These are phyloP conservation scores for Eurosta solidaginis DNA, from an alignment of 1,140 invertebrate species.

Conservation along the genomic window DNA sequence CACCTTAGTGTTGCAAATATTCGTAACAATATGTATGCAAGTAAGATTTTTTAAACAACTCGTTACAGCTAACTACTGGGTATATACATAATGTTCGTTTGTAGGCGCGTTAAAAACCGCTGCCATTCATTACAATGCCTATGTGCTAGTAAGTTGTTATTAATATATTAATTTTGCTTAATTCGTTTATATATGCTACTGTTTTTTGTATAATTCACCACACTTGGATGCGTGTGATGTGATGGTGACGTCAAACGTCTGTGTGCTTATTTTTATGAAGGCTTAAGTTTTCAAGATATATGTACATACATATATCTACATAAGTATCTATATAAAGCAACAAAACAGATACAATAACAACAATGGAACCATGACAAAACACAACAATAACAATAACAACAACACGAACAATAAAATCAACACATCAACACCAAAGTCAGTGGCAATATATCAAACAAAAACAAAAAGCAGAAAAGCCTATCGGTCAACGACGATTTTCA, in stretches of 20 bases:
- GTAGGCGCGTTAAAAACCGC: not conserved
- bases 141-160: not conserved
- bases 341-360: too few relatives aligned
- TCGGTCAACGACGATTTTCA: slow-evolving; percentile 9
- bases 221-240: not conserved
- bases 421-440: not conserved
- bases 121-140: too few relatives aligned
- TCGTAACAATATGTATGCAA: too few relatives aligned
- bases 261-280: not conserved
- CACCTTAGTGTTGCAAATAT: too few relatives aligned
- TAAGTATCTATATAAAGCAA: too few relatives aligned
- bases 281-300: too few relatives aligned
- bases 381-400: too few relatives aligned
- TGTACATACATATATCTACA: too few relatives aligned
- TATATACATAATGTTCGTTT: too few relatives aligned
- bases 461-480: not conserved
- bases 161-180: not conserved
- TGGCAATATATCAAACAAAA: not conserved
- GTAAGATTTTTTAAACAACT: too few relatives aligned
- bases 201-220: not conserved
- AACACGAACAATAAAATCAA: not conserved
- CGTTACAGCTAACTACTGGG: too few relatives aligned
- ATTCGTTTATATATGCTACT: not conserved
- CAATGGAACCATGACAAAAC: too few relatives aligned
- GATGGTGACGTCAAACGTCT: not conserved